A percentile compares a stretch with the other conserved stretches of the same genome.
Conservation (phyloP, 1,140 invertebrate species). For the Goniozus legneri region DNA sequence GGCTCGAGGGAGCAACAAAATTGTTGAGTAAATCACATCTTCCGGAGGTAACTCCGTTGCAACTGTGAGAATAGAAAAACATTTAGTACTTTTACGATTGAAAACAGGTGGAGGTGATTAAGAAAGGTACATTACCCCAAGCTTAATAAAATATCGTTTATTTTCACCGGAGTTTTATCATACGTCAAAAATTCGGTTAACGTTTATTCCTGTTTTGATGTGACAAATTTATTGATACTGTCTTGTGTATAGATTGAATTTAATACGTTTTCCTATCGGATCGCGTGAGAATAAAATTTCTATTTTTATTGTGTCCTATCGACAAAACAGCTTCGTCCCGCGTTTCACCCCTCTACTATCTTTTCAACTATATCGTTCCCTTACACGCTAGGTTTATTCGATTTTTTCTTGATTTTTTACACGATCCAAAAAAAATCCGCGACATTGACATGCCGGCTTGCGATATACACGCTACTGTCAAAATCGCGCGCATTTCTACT, state of each 20-base stretch:
- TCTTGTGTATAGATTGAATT: not conserved
- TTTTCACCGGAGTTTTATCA: conserved; percentile 2
- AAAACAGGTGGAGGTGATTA: no score
- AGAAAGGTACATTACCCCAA: not conserved
- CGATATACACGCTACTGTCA: conserved; percentile 37
- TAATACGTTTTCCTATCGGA: conserved; percentile 1
- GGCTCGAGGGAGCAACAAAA: conserved; percentile 33
- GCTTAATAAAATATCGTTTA: not conserved
- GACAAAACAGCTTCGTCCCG: conserved; percentile 47
- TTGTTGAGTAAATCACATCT: conserved; percentile 22
- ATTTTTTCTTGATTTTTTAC: not conserved
- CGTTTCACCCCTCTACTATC: conserved; percentile 23
- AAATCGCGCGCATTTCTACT: conserved; percentile 28
- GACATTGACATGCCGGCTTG: conserved; percentile 36
- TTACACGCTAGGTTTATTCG: not conserved
- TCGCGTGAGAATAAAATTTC: conserved; percentile 34
- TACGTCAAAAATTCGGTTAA: not conserved
- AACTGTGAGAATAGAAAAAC: conserved; percentile 2
- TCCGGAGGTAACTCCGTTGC: conserved; percentile 7
- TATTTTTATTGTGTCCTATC: conserved; percentile 39
- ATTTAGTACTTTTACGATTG: no score
- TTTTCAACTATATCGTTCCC: conserved; percentile 2
- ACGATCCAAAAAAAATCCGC: not conserved
- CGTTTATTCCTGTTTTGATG: not conserved
- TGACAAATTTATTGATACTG: not conserved